phyloP scores from a whole-genome alignment of 2,888 invertebrate species.

The Horisme vitalbata region DNA sequence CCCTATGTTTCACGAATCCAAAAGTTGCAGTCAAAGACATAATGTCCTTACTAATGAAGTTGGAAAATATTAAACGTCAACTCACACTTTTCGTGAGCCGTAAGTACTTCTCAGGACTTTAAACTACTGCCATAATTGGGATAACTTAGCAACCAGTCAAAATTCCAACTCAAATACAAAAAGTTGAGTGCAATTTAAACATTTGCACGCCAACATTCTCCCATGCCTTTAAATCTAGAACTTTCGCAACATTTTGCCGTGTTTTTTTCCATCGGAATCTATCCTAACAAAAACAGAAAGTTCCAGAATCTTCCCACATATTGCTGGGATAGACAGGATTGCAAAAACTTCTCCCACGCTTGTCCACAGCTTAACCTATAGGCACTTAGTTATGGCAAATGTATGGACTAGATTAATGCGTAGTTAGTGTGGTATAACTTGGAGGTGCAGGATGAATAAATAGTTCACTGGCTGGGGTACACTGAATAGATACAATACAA shows the following conservation, averaged over 20 bases:
- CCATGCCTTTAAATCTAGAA: background rate
- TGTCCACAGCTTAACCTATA: constrained; percentile 11
- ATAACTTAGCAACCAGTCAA: constrained; percentile 6
- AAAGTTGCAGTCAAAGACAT: too few relatives aligned
- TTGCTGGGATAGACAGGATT: constrained; percentile 25
- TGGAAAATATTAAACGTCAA: too few relatives aligned
- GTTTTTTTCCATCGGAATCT: constrained; percentile 10
- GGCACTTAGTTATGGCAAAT: constrained; percentile 1
- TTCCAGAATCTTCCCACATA: constrained; percentile 27
- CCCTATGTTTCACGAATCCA: too few relatives aligned
- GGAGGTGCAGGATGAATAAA: too few relatives aligned
- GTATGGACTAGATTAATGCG: constrained; percentile 1
- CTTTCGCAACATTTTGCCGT: background rate
- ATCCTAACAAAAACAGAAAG: constrained; percentile 11
- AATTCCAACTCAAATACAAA: constrained; percentile 6
- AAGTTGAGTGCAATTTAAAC: constrained; percentile 4
- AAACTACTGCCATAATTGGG: constrained; percentile 6
- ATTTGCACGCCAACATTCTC: constrained; percentile 4
- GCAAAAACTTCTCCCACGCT: constrained; percentile 36
- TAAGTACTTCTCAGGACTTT: background rate
- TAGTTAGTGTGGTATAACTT: constrained; percentile 1
- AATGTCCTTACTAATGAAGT: too few relatives aligned
- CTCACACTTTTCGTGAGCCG: too few relatives aligned
- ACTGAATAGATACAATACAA: constrained; percentile 4
- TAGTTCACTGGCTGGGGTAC: too few relatives aligned